A percentile compares a stretch with the other conserved stretches of the same genome.
Conservation (phyloP, 2,888 invertebrate genomes). For the Cacoxenus indagator region DNA sequence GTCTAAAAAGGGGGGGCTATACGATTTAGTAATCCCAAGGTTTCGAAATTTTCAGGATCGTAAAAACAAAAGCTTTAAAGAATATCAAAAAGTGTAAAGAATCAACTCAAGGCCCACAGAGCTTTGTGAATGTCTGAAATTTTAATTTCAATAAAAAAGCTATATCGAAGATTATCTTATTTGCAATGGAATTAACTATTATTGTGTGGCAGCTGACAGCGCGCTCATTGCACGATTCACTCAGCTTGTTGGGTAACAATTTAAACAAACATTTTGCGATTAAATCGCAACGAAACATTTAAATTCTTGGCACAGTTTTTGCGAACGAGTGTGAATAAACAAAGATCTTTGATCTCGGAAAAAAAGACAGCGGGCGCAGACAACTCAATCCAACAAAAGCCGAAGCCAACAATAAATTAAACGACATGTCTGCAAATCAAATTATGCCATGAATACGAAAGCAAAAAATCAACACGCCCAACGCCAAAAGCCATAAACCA, state of each 20-base stretch:
- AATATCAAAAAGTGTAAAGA: no score
- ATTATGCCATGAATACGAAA: slow-evolving; percentile 34
- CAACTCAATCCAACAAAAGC: slow-evolving; percentile 28
- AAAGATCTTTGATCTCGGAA: background rate
- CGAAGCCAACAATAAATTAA: slow-evolving; percentile 26
- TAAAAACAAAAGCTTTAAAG: no score
- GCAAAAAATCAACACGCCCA: slow-evolving; percentile 14
- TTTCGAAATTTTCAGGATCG: no score
- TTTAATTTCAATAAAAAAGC: no score
- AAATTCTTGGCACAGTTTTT: slow-evolving; percentile 20
- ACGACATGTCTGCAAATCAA: background rate
- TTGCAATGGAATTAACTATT: no score
- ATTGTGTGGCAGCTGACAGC: no score
- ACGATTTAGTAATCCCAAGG: no score
- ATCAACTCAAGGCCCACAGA: no score
- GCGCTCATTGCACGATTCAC: no score
- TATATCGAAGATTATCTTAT: no score
- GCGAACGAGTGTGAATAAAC: background rate
- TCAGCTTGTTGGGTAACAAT: background rate
- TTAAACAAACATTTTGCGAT: background rate
- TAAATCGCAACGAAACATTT: background rate
- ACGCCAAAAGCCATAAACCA: background rate
- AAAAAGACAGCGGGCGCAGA: slow-evolving; percentile 17
- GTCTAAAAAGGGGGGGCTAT: no score
- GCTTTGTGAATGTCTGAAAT: no score